phyloP scores from a whole-genome alignment of 1,140 invertebrate species.

The Drosophila sucinea region DNA sequence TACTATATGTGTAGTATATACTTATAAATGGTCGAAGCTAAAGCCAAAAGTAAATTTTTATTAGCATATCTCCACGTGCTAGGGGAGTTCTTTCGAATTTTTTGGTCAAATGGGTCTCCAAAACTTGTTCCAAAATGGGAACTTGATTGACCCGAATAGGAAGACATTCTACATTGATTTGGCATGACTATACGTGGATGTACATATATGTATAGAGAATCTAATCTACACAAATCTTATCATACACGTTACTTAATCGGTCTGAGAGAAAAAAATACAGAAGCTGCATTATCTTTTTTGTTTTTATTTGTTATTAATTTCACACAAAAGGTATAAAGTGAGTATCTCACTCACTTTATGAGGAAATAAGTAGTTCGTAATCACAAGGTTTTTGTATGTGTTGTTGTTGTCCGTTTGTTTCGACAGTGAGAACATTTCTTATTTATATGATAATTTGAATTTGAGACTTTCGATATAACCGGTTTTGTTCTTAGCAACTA shows the following conservation, averaged over 20 bases:
- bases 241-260: background rate
- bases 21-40: background rate
- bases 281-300: background rate
- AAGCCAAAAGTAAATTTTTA: constrained; percentile 30
- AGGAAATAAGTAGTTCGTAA: background rate
- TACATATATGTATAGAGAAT: background rate
- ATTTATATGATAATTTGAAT: constrained; percentile 46
- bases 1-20: constrained; percentile 15
- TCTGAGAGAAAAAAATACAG: background rate
- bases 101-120: constrained; percentile 25
- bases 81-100: constrained; percentile 10
- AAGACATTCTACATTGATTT: background rate
- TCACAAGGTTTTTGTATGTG: background rate
- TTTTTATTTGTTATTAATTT: background rate
- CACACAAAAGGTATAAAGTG: background rate
- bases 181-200: background rate
- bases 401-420: constrained; percentile 9
- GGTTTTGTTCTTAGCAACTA: constrained; percentile 26
- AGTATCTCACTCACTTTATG: background rate
- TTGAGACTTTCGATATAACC: constrained; percentile 23
- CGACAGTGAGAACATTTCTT: constrained; percentile 50
- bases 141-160: constrained; percentile 2
- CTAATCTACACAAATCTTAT: background rate
- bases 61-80: constrained; percentile 49
- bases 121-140: background rate